These are phyloP conservation scores for Ochotona princeps DNA, from an alignment of 2,113 vertebrate genomes.

Conservation along the genomic window DNA sequence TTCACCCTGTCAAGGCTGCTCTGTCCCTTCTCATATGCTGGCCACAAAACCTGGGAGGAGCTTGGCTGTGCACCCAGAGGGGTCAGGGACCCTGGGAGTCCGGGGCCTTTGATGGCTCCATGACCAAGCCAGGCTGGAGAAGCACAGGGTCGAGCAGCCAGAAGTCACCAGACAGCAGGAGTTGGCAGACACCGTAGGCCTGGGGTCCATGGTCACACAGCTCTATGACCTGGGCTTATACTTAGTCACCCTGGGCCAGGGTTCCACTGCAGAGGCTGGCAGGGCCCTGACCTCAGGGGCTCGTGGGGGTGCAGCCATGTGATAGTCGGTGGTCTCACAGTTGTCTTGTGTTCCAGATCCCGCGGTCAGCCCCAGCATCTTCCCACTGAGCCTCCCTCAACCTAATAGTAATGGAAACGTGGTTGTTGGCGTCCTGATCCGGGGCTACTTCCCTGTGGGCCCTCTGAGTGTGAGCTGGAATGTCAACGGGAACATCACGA, in stretches of 20 bases:
- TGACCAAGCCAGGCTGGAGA: rapidly evolving
- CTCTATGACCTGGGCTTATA: not conserved
- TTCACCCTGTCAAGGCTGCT: not conserved
- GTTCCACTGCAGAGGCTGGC: not conserved
- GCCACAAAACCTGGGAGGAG: no score
- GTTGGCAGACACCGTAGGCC: rapidly evolving
- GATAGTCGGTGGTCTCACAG: not conserved
- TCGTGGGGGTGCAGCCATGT: rapidly evolving
- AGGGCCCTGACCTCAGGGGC: rapidly evolving
- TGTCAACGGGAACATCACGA: rapidly evolving
- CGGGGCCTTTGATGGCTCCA: rapidly evolving
- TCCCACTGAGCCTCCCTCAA: rapidly evolving
- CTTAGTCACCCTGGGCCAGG: not conserved
- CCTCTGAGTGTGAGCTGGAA: not conserved
- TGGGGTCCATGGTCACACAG: rapidly evolving
- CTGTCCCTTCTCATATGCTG: no score
- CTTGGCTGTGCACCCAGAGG: no score
- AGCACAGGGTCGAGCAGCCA: rapidly evolving
- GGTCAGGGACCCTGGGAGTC: not conserved
- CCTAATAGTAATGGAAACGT: rapidly evolving
- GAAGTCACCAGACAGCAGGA: not conserved
- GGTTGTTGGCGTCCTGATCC: slow-evolving; percentile 52
- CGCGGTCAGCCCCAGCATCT: rapidly evolving
- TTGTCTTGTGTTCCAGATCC: not conserved
- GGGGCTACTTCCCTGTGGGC: slow-evolving; percentile 36